Evolutionary conservation across 2,113 vertebrate genomes (phyloP).

Genomic region (Neotragus pygmaeus): DNA sequence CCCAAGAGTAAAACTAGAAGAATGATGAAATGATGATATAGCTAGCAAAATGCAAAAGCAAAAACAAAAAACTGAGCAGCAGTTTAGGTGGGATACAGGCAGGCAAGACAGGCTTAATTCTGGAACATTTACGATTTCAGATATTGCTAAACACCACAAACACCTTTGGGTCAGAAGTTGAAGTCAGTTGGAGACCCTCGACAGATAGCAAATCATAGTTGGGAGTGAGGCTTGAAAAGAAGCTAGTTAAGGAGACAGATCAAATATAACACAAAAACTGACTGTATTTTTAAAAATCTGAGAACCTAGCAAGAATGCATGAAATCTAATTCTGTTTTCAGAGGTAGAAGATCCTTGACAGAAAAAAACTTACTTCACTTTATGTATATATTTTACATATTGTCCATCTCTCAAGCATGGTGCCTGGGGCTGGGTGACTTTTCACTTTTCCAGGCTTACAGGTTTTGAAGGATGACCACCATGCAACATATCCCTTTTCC

Average conservation of each 20-base stretch:
- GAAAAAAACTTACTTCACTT: neutral
- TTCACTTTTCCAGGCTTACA: neutral
- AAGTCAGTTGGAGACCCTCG: neutral
- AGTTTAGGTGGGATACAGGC: neutral
- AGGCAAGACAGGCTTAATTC: neutral
- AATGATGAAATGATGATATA: neutral
- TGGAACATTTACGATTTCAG: neutral
- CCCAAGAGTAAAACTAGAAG: neutral
- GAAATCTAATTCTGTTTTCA: neutral
- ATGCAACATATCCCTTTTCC: neutral
- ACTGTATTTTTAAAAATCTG: neutral
- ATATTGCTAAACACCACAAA: neutral
- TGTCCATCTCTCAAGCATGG: neutral
- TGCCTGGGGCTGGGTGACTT: neutral
- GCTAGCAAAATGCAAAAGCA: neutral
- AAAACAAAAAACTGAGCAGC: neutral
- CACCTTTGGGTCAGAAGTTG: neutral
- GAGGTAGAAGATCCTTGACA: neutral
- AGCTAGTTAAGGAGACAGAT: neutral
- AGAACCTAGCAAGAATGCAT: neutral
- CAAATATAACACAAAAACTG: neutral
- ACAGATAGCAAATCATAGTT: neutral
- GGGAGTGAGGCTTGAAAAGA: neutral
- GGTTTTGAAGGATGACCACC: neutral
- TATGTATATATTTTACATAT: neutral